phyloP scores from a whole-genome alignment of 2,113 vertebrate genomes.

The Carlito syrichta region DNA sequence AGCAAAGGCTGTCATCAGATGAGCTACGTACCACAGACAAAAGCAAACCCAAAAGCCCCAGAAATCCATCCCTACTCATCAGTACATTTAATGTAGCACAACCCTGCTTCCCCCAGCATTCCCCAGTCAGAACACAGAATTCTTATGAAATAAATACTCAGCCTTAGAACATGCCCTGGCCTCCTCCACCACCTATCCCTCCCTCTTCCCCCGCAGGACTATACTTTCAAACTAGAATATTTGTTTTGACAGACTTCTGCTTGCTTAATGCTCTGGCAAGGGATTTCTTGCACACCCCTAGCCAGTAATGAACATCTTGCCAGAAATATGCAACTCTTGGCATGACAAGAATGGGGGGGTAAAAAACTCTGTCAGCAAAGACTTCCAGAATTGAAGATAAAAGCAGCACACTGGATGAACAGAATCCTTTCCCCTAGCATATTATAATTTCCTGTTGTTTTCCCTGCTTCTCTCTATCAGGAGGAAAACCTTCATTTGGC shows the following conservation, averaged over 20 bases:
- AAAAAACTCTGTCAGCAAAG: background rate
- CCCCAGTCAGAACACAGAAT: constrained; percentile 49
- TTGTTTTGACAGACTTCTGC: constrained; percentile 73
- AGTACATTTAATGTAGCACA: background rate
- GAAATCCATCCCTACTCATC: constrained; percentile 29
- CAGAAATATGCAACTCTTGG: constrained; percentile 71
- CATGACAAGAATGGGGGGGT: constrained; percentile 52
- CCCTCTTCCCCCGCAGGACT: constrained; percentile 31
- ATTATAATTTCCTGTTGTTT: constrained; percentile 56
- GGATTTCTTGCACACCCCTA: constrained; percentile 49
- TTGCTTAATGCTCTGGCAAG: constrained; percentile 74
- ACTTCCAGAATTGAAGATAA: constrained; percentile 59
- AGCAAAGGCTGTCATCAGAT: constrained; percentile 39
- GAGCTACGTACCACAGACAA: constrained; percentile 22
- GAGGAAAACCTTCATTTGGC: constrained; percentile 41
- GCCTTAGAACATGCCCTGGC: constrained; percentile 62
- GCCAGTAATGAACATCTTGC: constrained; percentile 71
- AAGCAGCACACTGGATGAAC: constrained; percentile 39
- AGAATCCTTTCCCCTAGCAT: constrained; percentile 44
- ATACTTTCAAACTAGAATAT: constrained; percentile 74
- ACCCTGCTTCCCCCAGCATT: constrained; percentile 18
- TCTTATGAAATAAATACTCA: constrained; percentile 66
- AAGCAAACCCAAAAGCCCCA: constrained; percentile 6
- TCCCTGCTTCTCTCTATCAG: constrained; percentile 4
- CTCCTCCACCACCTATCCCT: constrained; percentile 19